phyloP scores from a whole-genome alignment of 1,140 invertebrate species.

The Schlechtendalia chinensis region DNA sequence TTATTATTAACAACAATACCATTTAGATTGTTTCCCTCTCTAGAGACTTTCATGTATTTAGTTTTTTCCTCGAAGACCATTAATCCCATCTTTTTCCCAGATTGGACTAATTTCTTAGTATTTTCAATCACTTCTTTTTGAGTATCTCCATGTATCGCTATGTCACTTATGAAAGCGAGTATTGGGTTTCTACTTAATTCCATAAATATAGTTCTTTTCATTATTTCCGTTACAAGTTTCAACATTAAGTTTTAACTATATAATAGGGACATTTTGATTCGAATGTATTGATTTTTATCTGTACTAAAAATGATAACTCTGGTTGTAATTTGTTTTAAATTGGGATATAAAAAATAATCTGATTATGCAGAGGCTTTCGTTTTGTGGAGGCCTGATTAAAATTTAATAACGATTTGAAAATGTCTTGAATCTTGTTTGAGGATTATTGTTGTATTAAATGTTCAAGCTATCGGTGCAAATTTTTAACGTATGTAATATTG shows the following conservation, averaged over 20 bases:
- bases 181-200: conserved; percentile 1
- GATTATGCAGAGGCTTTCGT: too few species aligned
- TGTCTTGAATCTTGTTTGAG: too few species aligned
- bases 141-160: neutral
- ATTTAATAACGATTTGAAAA: too few species aligned
- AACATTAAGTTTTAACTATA: conserved; percentile 33
- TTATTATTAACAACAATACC: neutral
- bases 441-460: too few species aligned
- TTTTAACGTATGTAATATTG: too few species aligned
- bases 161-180: conserved; percentile 3
- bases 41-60: conserved; percentile 20
- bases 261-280: too few species aligned
- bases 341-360: too few species aligned
- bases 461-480: too few species aligned
- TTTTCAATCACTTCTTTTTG: conserved; percentile 1
- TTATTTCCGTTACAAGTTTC: conserved; percentile 13
- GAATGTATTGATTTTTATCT: too few species aligned
- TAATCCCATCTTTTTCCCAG: conserved; percentile 16
- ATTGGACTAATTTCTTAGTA: neutral
- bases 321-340: too few species aligned
- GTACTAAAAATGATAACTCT: too few species aligned
- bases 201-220: neutral
- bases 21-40: neutral
- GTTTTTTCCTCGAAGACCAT: neutral
- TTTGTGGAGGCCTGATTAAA: too few species aligned